Evolutionary conservation across 2,797 vertebrate genomes (phyloP), one percentile per base, ranked within the genome.

Genomic region (Cheirogaleus major): DNA sequence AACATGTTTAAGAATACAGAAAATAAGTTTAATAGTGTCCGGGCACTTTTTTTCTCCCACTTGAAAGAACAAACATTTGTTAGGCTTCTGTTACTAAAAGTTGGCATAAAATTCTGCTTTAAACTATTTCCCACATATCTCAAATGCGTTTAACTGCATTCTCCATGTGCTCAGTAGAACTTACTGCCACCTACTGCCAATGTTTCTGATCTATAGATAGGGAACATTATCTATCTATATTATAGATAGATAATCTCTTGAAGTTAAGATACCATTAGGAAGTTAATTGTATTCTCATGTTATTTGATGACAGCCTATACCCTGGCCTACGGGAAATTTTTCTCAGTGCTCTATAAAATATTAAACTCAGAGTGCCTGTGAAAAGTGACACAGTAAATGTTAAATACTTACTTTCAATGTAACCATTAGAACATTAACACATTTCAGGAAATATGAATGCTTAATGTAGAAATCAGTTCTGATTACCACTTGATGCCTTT

Each of bases 1-100:
- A 95, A 90, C 52, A 41, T 69, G 32, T 69, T 87, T 83, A 88
- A 69, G 70, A 75, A 35, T 48, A 78, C 22, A 32, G 69, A 63
- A 92, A 93, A 89, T 55, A 88, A 85, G 59, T 38, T 20, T 84
- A 89, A 38, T 79, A 61, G 18, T 11, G 22, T 55, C 41, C 7
- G 15, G 14, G 48, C 61, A 43, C 55, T 35, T 86, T 84, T 80
- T 41, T 38, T 0, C 23, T 41, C 82, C 61, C 86, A 69, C 52
- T 78, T 67, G 81, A 73, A 95, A 96, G 61, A 76, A 67, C 11
- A 15, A 91, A 65, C 38, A 86, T 94, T 93, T 94, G 75, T 96
- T 87, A 59, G 65, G 48, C 67, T 95, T 96, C 89, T 75, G 48
- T 95, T 97, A 59, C 88, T 27, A 65, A 91, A 94, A 97, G 59